Conservation (phyloP, 2,797 vertebrate species). For the Enteromius treurensis region DNA sequence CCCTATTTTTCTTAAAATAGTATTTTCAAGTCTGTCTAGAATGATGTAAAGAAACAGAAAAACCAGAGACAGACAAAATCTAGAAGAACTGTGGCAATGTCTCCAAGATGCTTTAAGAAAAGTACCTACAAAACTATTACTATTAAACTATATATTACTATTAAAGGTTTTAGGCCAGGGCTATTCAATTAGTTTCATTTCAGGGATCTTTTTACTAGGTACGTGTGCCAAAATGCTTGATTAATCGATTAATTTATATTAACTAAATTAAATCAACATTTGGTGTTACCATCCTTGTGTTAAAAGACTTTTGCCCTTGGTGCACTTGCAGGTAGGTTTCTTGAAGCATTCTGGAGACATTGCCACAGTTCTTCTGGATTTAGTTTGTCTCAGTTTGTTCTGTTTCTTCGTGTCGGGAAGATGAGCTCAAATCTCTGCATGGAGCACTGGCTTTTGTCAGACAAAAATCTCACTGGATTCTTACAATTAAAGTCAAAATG, state of each 20-base stretch:
- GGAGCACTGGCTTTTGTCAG: not conserved
- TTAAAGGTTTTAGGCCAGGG: not conserved
- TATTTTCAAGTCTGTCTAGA: not conserved
- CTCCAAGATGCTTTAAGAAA: not conserved
- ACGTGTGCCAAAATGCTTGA: no score
- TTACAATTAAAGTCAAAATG: not conserved
- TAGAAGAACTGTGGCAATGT: not conserved
- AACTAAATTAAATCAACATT: no score
- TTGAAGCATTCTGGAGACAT: not conserved
- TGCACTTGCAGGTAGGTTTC: not conserved
- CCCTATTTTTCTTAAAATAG: not conserved
- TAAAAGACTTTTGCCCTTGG: no score
- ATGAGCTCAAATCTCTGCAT: not conserved
- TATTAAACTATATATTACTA: not conserved
- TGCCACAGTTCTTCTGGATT: not conserved
- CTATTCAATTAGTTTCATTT: no score
- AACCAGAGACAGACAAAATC: not conserved
- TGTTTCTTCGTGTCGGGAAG: not conserved
- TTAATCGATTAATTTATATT: no score
- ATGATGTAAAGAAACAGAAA: not conserved
- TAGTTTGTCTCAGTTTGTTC: not conserved
- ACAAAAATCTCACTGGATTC: not conserved
- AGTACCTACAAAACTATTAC: not conserved
- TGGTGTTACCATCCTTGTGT: no score
- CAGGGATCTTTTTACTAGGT: no score